Conservation (phyloP, 2,113 vertebrate genomes). For the Nycticebus coucang region DNA sequence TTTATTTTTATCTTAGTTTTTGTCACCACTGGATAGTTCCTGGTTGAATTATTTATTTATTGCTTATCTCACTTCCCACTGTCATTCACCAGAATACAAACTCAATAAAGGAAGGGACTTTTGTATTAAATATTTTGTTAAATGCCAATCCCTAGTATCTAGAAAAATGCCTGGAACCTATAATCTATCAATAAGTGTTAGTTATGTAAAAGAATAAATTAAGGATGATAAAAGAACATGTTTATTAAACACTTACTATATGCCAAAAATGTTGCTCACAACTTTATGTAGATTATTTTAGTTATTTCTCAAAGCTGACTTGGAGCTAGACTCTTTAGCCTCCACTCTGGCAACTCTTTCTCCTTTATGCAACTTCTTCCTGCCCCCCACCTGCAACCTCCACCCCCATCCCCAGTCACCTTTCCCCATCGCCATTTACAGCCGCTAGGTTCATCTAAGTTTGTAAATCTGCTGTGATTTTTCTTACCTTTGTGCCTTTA, state of each 20-base stretch:
- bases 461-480: background rate
- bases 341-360: background rate
- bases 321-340: background rate
- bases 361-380: too few species aligned
- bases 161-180: background rate
- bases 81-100: background rate
- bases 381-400: too few species aligned
- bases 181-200: background rate
- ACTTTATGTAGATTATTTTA: background rate
- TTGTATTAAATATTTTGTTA: background rate
- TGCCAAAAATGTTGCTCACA: background rate
- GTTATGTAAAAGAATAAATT: background rate
- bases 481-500: background rate
- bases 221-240: background rate
- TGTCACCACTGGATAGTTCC: background rate
- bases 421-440: background rate
- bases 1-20: background rate
- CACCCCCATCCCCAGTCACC: background rate
- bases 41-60: background rate
- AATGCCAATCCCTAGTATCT: background rate
- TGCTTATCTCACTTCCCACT: background rate
- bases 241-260: background rate
- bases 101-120: background rate
- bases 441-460: background rate
- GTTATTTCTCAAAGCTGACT: background rate